phyloP scores from a whole-genome alignment of 2,797 vertebrate species.

The Pseudotriccus pelzelni region DNA sequence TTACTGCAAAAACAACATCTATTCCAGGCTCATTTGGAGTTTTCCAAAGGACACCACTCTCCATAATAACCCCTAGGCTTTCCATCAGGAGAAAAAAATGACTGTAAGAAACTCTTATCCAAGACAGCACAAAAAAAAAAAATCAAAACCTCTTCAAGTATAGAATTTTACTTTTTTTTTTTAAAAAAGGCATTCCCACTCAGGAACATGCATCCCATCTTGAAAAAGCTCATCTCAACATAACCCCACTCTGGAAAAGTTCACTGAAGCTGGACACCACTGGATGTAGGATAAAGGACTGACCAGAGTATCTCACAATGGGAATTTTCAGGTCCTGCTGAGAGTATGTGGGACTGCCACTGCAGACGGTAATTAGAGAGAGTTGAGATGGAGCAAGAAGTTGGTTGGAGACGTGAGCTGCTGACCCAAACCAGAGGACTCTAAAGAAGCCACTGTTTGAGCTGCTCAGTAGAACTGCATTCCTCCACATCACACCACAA shows the following conservation, averaged over 20 bases:
- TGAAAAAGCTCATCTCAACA: not conserved
- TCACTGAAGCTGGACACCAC: not conserved
- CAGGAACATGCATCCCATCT: not conserved
- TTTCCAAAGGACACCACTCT: not conserved
- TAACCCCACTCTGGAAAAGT: not conserved
- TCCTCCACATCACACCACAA: not conserved
- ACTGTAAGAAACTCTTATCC: not conserved
- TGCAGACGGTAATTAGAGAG: not conserved
- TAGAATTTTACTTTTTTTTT: not conserved
- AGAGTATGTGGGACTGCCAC: not conserved
- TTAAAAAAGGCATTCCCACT: not conserved
- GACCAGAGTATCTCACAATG: not conserved
- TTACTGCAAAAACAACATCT: not conserved
- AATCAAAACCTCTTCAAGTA: not conserved
- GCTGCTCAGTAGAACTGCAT: not conserved
- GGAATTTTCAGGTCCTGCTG: not conserved
- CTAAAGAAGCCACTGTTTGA: not conserved
- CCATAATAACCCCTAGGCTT: not conserved
- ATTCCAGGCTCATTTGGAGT: not conserved
- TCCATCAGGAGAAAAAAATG: not conserved
- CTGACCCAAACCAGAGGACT: not conserved
- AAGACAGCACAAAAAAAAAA: not conserved
- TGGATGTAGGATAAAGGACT: not conserved
- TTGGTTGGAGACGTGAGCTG: not conserved
- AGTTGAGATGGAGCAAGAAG: not conserved